Evolutionary conservation across 2,113 vertebrate species (phyloP), one percentile per base, ranked within the genome.

Genomic region (Chlamydotis undulata): DNA sequence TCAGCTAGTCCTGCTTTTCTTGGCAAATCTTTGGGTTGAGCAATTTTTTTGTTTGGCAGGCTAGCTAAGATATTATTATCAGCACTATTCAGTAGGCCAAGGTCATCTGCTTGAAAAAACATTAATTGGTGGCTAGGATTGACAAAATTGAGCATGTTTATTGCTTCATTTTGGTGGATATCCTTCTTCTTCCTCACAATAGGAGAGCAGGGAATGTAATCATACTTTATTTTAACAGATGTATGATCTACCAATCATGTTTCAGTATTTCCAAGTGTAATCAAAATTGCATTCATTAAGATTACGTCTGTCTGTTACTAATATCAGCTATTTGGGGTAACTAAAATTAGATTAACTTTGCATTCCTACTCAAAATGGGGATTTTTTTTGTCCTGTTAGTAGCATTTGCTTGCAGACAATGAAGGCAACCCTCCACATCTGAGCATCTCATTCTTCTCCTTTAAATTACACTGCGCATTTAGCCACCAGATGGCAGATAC

Each of bases 371-470:
- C n/a, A 31, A 50, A 71, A 71, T 9, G 3, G 6, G 3, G 23
- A 18, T 14, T 9, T 60, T 60, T 57, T 60, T 28, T 35, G 11
- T 24, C 11, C 19, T 7, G 3, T 74, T 71, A 37, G 31, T 1
- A 79, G 7, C 15, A 39, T 8, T 64, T 52, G 3, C 35, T 57
- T 64, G 23, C 14, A 74, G 41, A 14, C 16, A 49, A 12, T 5
- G 22, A 63, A 49, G 33, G 10, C 9, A 47, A 12, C 4, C 3
- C 28, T n/a, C 1, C 0, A 21, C 3, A 3, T 0, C 16, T 13
- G 33, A 59, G 16, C 25, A 37, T 6, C 21, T 16, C n/a, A 1
- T 39, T 57, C 19, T 39, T 77, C 17, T 19, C 22, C 13, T 59
- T 52, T n/a, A 47, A 29, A 28, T n/a, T 53, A 9, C 35, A 57